Conservation (phyloP, 37 sponge, comb jelly and placozoan species). For the Geodia barretti region DNA sequence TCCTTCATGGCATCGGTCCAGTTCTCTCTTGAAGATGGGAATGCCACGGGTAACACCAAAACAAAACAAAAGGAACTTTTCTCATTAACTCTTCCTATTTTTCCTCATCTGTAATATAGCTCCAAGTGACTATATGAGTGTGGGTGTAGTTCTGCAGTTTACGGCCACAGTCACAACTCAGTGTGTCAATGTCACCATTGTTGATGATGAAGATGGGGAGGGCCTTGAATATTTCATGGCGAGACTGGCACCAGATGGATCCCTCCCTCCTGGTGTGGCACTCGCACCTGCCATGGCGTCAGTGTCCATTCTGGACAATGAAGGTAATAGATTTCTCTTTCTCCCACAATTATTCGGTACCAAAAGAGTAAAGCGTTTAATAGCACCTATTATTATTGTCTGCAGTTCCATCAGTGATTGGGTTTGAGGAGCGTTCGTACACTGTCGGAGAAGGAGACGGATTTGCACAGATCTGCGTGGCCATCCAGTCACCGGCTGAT, state of each 20-base stretch:
- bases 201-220: background rate
- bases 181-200: background rate
- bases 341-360: too few relatives aligned
- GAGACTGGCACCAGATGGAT: background rate
- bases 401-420: background rate
- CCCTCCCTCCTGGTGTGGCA: background rate
- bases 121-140: background rate
- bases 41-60: background rate
- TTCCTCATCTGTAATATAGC: background rate
- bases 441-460: background rate
- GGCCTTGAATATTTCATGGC: background rate
- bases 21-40: background rate
- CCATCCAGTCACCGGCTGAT: background rate
- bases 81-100: background rate
- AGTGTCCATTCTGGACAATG: slow-evolving; percentile 16
- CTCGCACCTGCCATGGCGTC: background rate
- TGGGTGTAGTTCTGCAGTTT: background rate
- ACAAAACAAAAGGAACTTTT: background rate
- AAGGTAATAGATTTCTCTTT: too few relatives aligned
- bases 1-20: background rate
- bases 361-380: background rate
- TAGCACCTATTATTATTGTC: too few relatives aligned
- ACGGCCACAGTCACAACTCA: background rate
- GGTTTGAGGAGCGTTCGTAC: background rate
- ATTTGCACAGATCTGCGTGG: background rate